A percentile compares a stretch with the other conserved stretches of the same genome.
phyloP scores from a whole-genome alignment of 1,140 invertebrate species.

The Trichoplusia ni region DNA sequence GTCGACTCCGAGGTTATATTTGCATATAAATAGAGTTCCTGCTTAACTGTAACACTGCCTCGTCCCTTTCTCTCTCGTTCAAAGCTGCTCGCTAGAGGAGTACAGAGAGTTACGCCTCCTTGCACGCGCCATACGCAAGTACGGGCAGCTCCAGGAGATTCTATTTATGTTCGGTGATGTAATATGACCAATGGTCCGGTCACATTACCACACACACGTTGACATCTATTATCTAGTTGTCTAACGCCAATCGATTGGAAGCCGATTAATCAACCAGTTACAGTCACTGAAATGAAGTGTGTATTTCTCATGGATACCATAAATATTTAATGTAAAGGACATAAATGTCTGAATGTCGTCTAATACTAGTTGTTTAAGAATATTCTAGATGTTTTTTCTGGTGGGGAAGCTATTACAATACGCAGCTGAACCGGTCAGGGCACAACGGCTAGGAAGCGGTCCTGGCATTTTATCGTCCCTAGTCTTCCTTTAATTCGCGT shows the following conservation, averaged over 20 bases:
- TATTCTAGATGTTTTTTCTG: constrained; percentile 51
- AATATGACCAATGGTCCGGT: constrained; percentile 59
- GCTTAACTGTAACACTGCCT: constrained; percentile 78
- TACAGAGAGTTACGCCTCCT: constrained; percentile 62
- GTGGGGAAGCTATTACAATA: constrained; percentile 55
- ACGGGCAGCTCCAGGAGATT: constrained; percentile 65
- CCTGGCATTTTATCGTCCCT: constrained; percentile 50
- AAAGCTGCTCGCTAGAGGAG: constrained; percentile 56
- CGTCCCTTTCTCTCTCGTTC: constrained; percentile 70
- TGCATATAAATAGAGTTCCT: constrained; percentile 82
- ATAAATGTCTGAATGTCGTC: constrained; percentile 20
- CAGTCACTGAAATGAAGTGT: too few relatives aligned
- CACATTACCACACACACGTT: constrained; percentile 50
- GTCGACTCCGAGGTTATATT: constrained; percentile 79
- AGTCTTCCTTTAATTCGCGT: constrained; percentile 44
- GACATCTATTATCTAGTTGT: constrained; percentile 48
- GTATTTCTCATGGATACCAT: too few relatives aligned
- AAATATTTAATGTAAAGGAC: not conserved
- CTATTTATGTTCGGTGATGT: constrained; percentile 77
- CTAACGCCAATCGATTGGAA: constrained; percentile 31
- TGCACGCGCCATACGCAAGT: constrained; percentile 62
- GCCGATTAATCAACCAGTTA: constrained; percentile 18
- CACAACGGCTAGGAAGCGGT: constrained; percentile 53
- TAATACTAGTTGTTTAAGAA: constrained; percentile 38
- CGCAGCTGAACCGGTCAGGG: constrained; percentile 51